Conservation (phyloP, 2,113 vertebrate genomes). For the Mionectes macconnelli region DNA sequence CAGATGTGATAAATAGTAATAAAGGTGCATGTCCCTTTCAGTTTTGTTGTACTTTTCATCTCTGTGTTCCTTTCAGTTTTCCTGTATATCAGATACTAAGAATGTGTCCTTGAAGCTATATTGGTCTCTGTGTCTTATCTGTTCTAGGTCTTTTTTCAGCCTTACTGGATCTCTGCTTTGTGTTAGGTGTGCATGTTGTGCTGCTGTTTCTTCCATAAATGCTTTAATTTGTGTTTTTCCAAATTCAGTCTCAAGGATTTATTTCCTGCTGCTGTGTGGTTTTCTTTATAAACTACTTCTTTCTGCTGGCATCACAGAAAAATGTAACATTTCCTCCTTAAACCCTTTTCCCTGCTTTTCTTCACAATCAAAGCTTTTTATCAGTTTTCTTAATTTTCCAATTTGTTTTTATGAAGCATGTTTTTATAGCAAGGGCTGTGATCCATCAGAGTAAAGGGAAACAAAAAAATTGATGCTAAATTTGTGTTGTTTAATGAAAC, state of each 20-base stretch:
- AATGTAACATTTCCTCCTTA: not conserved
- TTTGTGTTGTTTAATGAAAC: not conserved
- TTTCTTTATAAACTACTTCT: not conserved
- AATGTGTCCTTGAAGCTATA: not conserved
- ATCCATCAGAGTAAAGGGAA: not conserved
- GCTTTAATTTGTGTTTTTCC: conserved; percentile 22
- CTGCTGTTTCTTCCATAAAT: not conserved
- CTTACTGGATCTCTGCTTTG: not conserved
- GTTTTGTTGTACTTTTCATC: not conserved
- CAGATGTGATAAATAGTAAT: not conserved
- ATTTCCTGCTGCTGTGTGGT: not conserved
- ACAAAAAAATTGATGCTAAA: not conserved
- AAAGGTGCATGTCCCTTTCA: not conserved
- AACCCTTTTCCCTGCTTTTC: not conserved
- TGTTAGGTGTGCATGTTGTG: not conserved
- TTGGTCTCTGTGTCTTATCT: not conserved
- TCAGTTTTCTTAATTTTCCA: conserved; percentile 32
- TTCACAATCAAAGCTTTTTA: conserved; percentile 23
- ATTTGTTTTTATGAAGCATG: conserved; percentile 32
- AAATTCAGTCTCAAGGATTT: not conserved
- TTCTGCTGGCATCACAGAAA: conserved; percentile 4
- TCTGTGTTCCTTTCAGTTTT: not conserved
- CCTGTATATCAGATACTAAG: not conserved
- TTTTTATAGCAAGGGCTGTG: not conserved
- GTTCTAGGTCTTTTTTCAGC: not conserved